Evolutionary conservation across 1,140 invertebrate genomes (phyloP).

Genomic region (Calliphora vicina): DNA sequence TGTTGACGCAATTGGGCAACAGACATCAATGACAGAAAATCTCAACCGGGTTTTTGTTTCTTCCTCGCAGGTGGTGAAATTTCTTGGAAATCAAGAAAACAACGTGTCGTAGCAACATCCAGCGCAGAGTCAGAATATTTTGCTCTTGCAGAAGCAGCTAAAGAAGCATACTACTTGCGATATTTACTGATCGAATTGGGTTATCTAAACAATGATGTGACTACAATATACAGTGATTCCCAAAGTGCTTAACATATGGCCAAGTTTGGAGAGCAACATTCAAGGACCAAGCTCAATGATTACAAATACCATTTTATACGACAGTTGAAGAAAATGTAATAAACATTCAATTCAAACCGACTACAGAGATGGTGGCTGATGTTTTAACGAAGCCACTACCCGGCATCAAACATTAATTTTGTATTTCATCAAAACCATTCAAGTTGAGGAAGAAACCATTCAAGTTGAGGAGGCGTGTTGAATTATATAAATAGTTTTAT

Average conservation of each 20-base stretch:
- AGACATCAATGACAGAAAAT: no score
- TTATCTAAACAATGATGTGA: neutral
- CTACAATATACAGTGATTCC: neutral
- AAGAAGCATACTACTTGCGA: neutral
- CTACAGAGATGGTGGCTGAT: neutral
- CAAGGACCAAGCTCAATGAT: slow-evolving; percentile 1
- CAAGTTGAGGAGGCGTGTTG: neutral
- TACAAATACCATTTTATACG: slow-evolving; percentile 12
- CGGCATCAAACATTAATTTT: neutral
- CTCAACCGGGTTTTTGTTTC: no score
- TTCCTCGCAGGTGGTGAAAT: no score
- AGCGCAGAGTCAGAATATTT: no score
- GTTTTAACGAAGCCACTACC: neutral
- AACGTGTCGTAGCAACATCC: no score
- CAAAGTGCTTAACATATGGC: neutral
- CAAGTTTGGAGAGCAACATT: slow-evolving; percentile 5
- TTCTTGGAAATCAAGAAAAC: no score
- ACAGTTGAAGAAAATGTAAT: neutral
- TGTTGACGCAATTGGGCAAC: no score
- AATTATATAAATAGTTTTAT: no score
- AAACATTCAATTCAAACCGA: neutral
- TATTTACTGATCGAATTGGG: neutral
- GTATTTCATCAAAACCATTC: neutral
- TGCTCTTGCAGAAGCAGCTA: neutral
- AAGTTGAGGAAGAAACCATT: neutral